Base-by-base conservation (phyloP, 2,888 invertebrate genomes). In the Serrognathus titanus region DNA sequence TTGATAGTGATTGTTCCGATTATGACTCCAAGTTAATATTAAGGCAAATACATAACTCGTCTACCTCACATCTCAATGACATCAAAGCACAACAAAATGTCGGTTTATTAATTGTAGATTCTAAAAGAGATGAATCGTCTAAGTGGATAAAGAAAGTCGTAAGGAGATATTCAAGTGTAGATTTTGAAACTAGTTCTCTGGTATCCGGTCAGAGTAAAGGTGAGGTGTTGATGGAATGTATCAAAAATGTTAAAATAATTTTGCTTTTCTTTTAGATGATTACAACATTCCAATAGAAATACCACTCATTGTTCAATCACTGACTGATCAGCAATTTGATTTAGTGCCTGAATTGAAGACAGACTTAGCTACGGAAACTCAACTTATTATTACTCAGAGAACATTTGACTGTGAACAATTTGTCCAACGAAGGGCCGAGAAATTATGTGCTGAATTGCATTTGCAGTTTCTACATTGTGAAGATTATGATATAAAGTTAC, bases 381-480 rank as follows among this genome's bases (percentile, higher is more conserved):
- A 77, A 59, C 64, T 78, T 39, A 75, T 77, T 53, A 72, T 78
- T 12, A 76, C 74, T 20, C 78, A 78, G 63, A 67, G 75, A 63
- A 76, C 77, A 4, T 77, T 78, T 55, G 78, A 78, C 65, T 77
- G 75, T 60, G 78, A 78, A 64, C 77, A 77, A 60, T 78, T 78
- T 63, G 74, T 78, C 55, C 77, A 78, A 64, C 69, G 73, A 55
- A 66, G 73, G 51, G 77, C 78, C n/a, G 76, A 78, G 60, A 72
- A 73, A 58, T 58, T 78, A 48, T 78, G 78, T 63, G 60, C 69
- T 1, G 77, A 78, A 57, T 70, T 73, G 24, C 71, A 75, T 50
- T 60, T 78, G 40, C 72, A 75, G 62, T 78, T 76, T 63, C 66
- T 75, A 41, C 74, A 78, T 66, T 78, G 77, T 62, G 74, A 76